Conservation (phyloP, 2,888 invertebrate genomes). For the Clepsis dumicolana region DNA sequence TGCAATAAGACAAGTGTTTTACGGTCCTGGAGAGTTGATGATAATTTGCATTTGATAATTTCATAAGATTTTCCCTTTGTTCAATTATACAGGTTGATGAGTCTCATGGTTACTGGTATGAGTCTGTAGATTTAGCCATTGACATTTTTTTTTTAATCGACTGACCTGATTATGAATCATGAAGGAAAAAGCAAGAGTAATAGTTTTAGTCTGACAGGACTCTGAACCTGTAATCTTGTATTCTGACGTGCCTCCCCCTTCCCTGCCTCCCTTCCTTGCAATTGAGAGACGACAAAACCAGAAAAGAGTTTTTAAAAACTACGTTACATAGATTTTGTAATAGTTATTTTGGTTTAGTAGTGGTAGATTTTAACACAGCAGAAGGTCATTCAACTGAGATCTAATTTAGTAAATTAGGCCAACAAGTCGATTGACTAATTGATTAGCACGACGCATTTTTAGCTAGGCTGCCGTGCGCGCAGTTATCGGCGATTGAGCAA, state of each 20-base stretch:
- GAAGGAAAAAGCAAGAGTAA: background rate
- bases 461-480: background rate
- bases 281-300: too few relatives aligned
- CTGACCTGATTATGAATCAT: background rate
- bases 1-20: conserved; percentile 69
- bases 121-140: background rate
- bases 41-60: conserved; percentile 43
- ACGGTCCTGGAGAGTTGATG: conserved; percentile 55
- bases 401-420: conserved; percentile 29
- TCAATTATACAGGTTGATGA: conserved; percentile 18
- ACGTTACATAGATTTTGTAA: too few relatives aligned
- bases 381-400: conserved; percentile 19
- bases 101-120: conserved; percentile 11
- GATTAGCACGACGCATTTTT: conserved; percentile 7
- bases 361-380: too few relatives aligned
- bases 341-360: too few relatives aligned
- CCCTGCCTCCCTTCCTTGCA: too few relatives aligned
- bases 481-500: background rate
- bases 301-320: too few relatives aligned
- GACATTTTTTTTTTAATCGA: background rate
- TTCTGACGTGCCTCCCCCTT: too few relatives aligned
- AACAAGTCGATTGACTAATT: conserved; percentile 16
- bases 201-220: background rate
- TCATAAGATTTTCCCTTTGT: conserved; percentile 41
- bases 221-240: too few relatives aligned